These are phyloP conservation scores for Ophion costatus DNA, from an alignment of 2,888 invertebrate species.

Conservation along the genomic window DNA sequence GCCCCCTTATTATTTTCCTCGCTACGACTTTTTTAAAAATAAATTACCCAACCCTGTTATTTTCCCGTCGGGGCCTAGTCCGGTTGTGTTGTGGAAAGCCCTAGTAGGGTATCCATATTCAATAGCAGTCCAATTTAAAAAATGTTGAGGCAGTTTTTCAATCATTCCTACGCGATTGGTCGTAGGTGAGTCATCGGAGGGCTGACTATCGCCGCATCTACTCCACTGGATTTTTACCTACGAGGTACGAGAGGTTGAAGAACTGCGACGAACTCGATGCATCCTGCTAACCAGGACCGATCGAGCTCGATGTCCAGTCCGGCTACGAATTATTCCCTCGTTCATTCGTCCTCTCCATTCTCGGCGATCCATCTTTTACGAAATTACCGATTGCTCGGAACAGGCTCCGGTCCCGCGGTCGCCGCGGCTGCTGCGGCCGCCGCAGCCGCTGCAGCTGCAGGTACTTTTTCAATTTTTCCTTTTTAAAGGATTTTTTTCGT, in stretches of 20 bases:
- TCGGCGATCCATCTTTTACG: constrained; percentile 88
- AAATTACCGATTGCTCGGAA: constrained; percentile 88
- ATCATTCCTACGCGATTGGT: not conserved
- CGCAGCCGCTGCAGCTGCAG: constrained; percentile 74
- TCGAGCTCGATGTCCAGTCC: constrained; percentile 47
- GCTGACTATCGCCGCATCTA: constrained; percentile 16
- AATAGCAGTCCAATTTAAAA: not conserved
- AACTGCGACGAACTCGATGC: constrained; percentile 55
- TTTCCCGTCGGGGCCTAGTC: too few species aligned
- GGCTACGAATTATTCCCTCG: constrained; percentile 50
- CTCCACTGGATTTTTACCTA: not conserved
- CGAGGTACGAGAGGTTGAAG: not conserved
- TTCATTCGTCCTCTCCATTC: constrained; percentile 77
- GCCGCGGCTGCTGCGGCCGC: constrained; percentile 71
- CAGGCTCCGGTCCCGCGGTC: constrained; percentile 85
- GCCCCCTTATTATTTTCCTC: too few species aligned
- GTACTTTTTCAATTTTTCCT: constrained; percentile 1
- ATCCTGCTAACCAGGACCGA: constrained; percentile 42
- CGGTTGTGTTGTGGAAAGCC: too few species aligned
- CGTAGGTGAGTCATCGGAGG: not conserved
- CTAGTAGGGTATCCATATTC: too few species aligned
- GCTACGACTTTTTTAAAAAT: too few species aligned
- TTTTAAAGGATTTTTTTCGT: not conserved
- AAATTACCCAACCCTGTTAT: too few species aligned
- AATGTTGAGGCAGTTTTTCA: not conserved